These are phyloP conservation scores for Polydrusus tereticollis DNA, from an alignment of 2,888 invertebrate species.

Conservation along the genomic window DNA sequence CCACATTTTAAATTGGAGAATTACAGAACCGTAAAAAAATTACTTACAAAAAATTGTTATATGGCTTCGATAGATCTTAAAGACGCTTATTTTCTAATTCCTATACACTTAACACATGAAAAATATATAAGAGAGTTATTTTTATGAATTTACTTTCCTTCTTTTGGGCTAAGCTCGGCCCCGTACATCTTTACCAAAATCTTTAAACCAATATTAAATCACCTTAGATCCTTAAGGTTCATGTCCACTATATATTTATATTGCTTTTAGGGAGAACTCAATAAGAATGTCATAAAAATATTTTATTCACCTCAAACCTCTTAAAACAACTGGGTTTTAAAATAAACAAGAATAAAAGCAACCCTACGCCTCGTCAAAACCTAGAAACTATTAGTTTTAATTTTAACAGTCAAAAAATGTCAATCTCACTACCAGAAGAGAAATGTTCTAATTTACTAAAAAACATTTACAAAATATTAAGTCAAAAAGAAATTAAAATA, in stretches of 20 bases:
- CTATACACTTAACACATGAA: not conserved
- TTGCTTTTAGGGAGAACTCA: not conserved
- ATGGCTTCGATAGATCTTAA: too few species aligned
- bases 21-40: slow-evolving; percentile 47
- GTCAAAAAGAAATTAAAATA: not conserved
- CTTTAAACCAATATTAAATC: not conserved
- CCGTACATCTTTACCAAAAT: not conserved
- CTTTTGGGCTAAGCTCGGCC: not conserved
- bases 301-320: too few species aligned
- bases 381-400: not conserved
- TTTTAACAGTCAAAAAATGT: not conserved
- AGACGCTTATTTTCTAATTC: too few species aligned
- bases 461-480: too few species aligned
- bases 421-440: not conserved
- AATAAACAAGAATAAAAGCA: slow-evolving; percentile 1
- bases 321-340: not conserved
- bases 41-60: slow-evolving; percentile 45
- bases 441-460: not conserved
- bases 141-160: not conserved
- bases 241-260: not conserved
- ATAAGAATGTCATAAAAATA: not conserved
- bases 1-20: slow-evolving; percentile 56
- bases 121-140: not conserved
- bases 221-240: not conserved
- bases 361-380: not conserved